Percentiles rank a stretch among this genome's conserved stretches.
Evolutionary conservation across 2,888 invertebrate species (phyloP).

Genomic region (Nephrotoma flavescens): DNA sequence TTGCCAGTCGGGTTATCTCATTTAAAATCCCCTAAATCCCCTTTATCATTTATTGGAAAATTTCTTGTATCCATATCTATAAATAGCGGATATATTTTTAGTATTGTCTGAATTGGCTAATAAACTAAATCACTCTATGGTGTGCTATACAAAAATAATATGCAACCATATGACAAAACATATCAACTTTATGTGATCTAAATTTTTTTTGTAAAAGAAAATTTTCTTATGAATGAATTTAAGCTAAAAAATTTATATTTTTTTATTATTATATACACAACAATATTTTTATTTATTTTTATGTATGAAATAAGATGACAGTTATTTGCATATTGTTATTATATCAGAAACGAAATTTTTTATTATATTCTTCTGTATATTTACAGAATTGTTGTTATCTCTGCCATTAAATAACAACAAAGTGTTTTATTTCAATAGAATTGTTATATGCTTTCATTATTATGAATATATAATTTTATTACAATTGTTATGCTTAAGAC

Average conservation of each 20-base stretch:
- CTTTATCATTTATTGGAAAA: too few species aligned
- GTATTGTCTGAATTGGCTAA: background rate
- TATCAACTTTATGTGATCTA: background rate
- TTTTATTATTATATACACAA: background rate
- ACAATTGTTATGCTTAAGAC: background rate
- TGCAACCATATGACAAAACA: background rate
- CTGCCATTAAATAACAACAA: background rate
- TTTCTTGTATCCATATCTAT: background rate
- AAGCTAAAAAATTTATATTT: background rate
- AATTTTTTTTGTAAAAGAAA: background rate
- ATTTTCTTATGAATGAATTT: background rate
- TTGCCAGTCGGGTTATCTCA: too few species aligned
- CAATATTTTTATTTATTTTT: background rate
- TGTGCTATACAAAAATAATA: background rate
- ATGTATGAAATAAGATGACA: background rate
- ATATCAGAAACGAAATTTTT: background rate
- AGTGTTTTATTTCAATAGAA: background rate
- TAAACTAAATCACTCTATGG: background rate
- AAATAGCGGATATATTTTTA: background rate
- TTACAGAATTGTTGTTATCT: background rate
- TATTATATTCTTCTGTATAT: background rate
- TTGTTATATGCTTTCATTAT: background rate
- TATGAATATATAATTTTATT: background rate
- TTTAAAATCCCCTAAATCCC: too few species aligned
- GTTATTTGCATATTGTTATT: background rate